Evolutionary conservation across 1,140 invertebrate genomes (phyloP), one percentile per base, ranked within the genome.

Genomic region (Trichonephila clavipes): DNA sequence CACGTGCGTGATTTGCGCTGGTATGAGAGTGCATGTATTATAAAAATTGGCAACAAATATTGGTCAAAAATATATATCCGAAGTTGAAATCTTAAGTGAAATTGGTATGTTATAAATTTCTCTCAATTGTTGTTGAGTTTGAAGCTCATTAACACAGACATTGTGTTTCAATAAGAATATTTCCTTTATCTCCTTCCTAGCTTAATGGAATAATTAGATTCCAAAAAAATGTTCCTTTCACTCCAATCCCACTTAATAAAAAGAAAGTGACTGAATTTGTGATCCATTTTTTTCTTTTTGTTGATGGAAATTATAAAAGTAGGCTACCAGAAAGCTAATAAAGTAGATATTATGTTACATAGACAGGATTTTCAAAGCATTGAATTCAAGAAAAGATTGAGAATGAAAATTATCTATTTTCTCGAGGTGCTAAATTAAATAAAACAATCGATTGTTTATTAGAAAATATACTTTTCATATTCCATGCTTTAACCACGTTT

Each of bases 241-340:
- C 5, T 51, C 51, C 51, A 10, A 51, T 51, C 51, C 51, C 51
- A 51, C 51, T 51, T 12, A 34, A 77, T 40, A 28, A 77, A 77
- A 40, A 77, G 72, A 28, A 77, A 77, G 72, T 77, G 72, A 77
- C 72, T 77, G 72, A 40, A 77, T 77, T 1, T 72, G 21, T 66
- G 64, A 66, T n/a, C 2, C n/a, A 69, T 24, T 69, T 12, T 7
- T 66, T 66, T 66, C n/a, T 66, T 5, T 66, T 0, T 51, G 10
- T 51, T 3, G n/a, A 69, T 69, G 7, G 24, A 69, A 69, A 69
- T 69, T 10, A 69, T 24, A 69, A 69, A 69, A 69, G 24, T 69
- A 69, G 66, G 66, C 10, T 24, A 21, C 66, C 10, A 69, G 24
- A 10, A n/a, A 51, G 51, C 7, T 3, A 51, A 51, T 51, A 0